A percentile compares a stretch with the other conserved stretches of the same genome.
Evolutionary conservation across 2,113 vertebrate genomes (phyloP).

Genomic region (Paramisgurnus dabryanus): DNA sequence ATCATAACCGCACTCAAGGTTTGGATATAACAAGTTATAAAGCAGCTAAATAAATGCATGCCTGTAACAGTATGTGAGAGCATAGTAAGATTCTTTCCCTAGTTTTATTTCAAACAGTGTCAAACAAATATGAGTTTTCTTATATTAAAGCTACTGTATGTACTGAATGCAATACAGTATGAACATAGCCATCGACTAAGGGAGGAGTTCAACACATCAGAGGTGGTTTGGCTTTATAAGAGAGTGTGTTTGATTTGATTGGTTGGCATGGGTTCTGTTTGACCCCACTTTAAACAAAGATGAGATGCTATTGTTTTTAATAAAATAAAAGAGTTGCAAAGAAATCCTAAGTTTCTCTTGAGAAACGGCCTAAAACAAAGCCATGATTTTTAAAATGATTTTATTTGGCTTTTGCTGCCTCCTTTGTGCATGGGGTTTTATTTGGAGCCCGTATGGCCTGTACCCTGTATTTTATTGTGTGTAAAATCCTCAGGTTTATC

Average conservation of each 20-base stretch:
- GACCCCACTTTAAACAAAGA: constrained; percentile 39
- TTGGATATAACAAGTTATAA: constrained; percentile 62
- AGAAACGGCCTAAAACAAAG: constrained; percentile 68
- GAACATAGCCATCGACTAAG: background rate
- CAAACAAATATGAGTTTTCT: background rate
- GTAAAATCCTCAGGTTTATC: constrained; percentile 57
- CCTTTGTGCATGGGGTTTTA: constrained; percentile 65
- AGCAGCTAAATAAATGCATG: constrained; percentile 42
- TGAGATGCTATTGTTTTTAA: constrained; percentile 44
- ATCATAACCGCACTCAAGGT: background rate
- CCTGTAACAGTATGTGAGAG: background rate
- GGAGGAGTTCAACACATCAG: background rate
- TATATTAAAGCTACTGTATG: background rate
- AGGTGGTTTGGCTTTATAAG: background rate
- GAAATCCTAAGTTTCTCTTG: constrained; percentile 64
- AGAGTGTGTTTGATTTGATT: constrained; percentile 18
- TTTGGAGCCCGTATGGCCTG: constrained; percentile 60
- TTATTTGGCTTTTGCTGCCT: constrained; percentile 64
- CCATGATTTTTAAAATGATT: constrained; percentile 61
- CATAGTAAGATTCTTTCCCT: background rate
- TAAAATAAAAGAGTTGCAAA: constrained; percentile 53
- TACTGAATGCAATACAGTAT: too few species aligned
- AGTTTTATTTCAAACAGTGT: background rate
- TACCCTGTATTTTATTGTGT: constrained; percentile 58
- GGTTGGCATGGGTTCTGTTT: background rate